Evolutionary conservation across 2,797 vertebrate genomes (phyloP), one percentile per base, ranked within the genome.

Genomic region (Siniperca scherzeri): DNA sequence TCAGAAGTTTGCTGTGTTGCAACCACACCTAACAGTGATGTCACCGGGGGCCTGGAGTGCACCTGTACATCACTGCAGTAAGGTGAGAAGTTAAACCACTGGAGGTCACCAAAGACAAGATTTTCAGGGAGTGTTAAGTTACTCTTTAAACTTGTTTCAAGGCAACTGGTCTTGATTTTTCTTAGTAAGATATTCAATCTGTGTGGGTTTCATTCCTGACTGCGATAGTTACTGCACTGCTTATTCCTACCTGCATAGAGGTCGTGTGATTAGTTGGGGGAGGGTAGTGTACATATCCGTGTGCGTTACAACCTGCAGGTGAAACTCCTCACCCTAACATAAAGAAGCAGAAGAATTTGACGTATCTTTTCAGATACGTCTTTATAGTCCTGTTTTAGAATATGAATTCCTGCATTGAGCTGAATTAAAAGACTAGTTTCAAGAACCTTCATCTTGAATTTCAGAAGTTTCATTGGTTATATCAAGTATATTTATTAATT

Each of bases 231-330:
- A 2, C 40, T 17, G 52, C 6, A 10, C 38, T 5, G 27, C 14
- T 70, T 55, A 48, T 46, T 60, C 40, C 59, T 70, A 8, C 42
- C 50, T 78, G 44, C 38, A 59, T 7, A 46, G 19, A 80, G 42
- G 55, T 57, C n/a, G 38, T 25, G 44, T 59, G 14, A n/a, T 71
- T 62, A 62, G 62, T 65, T 60, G 8, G 2, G 21, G 56, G 3
- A 48, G 46, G 22, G 33, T 13, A 25, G 48, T 48, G 4, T 55
- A 25, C 36, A 57, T 33, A 40, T 66, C 7, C 21, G 8, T 48
- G 30, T 52, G 46, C 3, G 3, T 11, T 55, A 53, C 36, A 59
- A 40, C 19, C 16, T 50, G 21, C 44, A 4, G 27, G 22, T 60
- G 22, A 60, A 74, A 44, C 21, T 77, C 33, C 19, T 60, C 7